Evolutionary conservation across 2,888 invertebrate genomes (phyloP), one percentile per base, ranked within the genome.

Genomic region (Stenurella melanura): DNA sequence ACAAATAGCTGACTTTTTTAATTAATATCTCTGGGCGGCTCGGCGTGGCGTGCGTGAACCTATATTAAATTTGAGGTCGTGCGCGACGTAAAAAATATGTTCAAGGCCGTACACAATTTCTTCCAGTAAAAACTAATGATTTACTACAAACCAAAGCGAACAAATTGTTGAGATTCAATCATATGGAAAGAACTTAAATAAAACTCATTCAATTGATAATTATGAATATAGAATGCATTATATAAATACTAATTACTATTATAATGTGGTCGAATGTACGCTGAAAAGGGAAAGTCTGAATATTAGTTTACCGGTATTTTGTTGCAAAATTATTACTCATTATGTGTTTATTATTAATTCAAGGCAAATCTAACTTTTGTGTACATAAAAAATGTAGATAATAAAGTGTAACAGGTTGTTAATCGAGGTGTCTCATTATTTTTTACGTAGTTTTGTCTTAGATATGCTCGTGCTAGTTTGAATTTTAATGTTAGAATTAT

Each of bases 321-420:
- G 50, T 50, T 50, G 50, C 50, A 50, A 50, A 42, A 42, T 42
- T 50, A 50, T 50, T 50, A 50, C 50, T 50, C 50, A n/a, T 50
- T 50, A 6, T 12, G 7, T n/a, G 50, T n/a, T 50, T 50, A 50
- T 50, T 50, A 50, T n/a, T 50, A 50, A 50, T 50, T 50, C 50
- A 50, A 50, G 50, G 50, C n/a, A 12, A 50, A 50, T 50, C n/a
- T 50, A 50, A 7, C 15, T 50, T 50, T 50, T 50, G 30, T 34
- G 30, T 34, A 9, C 30, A 9, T 34, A 9, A 34, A 34, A 34
- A 34, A 34, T 34, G 30, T 34, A 34, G 30, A 34, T 34, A 34
- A 26, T 26, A 26, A n/a, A 34, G 30, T 34, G 7, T 34, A 34
- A 34, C 30, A 34, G 30, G 30, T 34, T 34, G 30, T 34, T 34